Evolutionary conservation across 2,113 vertebrate species (phyloP).

Genomic region (Oophaga pumilio): DNA sequence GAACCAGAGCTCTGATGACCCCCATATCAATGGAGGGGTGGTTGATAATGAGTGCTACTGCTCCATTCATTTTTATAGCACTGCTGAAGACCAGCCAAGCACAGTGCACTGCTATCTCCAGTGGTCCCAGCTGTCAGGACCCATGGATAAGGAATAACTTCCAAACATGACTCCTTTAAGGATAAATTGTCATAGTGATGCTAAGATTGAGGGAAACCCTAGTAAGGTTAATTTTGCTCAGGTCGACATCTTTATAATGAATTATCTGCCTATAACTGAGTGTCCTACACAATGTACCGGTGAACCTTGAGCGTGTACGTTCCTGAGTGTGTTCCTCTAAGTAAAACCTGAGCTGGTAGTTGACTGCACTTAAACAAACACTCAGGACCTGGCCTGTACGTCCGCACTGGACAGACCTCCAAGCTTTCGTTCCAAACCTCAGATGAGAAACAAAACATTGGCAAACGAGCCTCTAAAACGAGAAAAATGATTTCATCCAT

Average conservation of each 20-base stretch:
- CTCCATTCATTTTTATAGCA: no score
- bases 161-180: no score
- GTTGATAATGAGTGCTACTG: no score
- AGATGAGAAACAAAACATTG: slow-evolving; percentile 72
- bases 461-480: slow-evolving; percentile 62
- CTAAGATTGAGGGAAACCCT: no score
- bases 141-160: no score
- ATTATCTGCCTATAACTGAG: not conserved
- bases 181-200: no score
- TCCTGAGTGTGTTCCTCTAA: slow-evolving; percentile 24
- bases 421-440: slow-evolving; percentile 67
- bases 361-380: not conserved
- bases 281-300: not conserved
- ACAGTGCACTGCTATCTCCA: no score
- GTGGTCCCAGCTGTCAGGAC: no score
- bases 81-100: no score
- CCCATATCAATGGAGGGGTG: no score
- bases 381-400: slow-evolving; percentile 59
- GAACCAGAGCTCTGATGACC: no score
- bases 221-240: not conserved
- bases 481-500: slow-evolving; percentile 74
- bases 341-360: slow-evolving; percentile 59
- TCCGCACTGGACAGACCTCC: slow-evolving; percentile 63
- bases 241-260: not conserved
- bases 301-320: slow-evolving; percentile 2